Evolutionary conservation across 1,140 invertebrate genomes (phyloP).

Genomic region (Eciton burchellii): DNA sequence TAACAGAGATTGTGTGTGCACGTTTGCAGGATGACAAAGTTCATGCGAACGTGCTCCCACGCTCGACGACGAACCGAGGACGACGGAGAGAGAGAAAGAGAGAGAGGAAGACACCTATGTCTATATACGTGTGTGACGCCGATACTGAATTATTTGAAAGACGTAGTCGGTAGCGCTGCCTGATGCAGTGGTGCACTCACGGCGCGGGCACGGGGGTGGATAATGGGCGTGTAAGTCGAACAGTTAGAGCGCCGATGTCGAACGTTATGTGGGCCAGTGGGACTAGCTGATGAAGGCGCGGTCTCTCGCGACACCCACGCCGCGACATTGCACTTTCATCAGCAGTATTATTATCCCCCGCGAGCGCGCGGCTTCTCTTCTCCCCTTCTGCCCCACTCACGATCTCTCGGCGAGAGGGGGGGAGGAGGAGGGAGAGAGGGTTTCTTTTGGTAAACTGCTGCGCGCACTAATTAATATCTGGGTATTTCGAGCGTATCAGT

Average conservation of each 20-base stretch:
- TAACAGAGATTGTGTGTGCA: neutral
- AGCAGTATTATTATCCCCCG: constrained; percentile 56
- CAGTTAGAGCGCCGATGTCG: neutral
- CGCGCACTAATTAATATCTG: constrained; percentile 39
- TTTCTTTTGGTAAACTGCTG: constrained; percentile 38
- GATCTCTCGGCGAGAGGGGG: neutral
- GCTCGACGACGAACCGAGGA: neutral
- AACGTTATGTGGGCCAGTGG: constrained; percentile 12
- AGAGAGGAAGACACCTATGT: no score
- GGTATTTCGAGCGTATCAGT: constrained; percentile 6
- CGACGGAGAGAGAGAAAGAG: no score
- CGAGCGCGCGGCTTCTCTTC: neutral
- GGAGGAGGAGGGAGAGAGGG: no score
- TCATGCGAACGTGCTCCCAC: neutral
- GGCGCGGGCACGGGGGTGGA: no score
- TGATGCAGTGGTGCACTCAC: neutral
- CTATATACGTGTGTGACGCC: neutral
- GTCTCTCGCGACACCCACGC: neutral
- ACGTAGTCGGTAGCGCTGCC: neutral
- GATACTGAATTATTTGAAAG: constrained; percentile 14
- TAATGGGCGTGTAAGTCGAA: neutral
- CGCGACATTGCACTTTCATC: constrained; percentile 44
- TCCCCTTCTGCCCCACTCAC: neutral
- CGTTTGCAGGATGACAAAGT: neutral
- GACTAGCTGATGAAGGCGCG: neutral